These are phyloP conservation scores for Acanthornis magna DNA, from an alignment of 2,797 vertebrate genomes.

Conservation along the genomic window DNA sequence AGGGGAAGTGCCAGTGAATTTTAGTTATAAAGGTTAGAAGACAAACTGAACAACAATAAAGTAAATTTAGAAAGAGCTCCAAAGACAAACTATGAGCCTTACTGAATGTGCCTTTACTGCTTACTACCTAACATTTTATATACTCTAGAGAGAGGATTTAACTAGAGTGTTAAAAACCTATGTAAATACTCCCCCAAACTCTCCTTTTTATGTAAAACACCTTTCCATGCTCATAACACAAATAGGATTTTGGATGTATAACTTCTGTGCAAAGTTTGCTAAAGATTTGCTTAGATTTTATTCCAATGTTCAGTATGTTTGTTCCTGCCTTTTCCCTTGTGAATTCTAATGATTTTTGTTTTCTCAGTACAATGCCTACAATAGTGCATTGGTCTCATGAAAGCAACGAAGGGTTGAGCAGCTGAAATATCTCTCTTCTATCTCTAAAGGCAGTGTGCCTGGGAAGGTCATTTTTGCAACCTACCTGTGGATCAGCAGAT, in stretches of 20 bases:
- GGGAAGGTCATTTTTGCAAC: conserved; percentile 33
- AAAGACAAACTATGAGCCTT: neutral
- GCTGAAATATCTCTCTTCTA: neutral
- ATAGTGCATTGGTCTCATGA: neutral
- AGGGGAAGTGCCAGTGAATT: neutral
- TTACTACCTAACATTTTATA: conserved; percentile 7
- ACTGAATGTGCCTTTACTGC: conserved; percentile 23
- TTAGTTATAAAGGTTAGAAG: conserved; percentile 7
- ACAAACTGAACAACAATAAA: conserved; percentile 24
- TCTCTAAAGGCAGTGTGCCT: neutral
- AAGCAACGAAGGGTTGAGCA: neutral
- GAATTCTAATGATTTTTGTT: conserved; percentile 48
- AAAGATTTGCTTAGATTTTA: conserved; percentile 12
- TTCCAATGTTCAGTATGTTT: neutral
- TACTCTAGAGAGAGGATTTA: conserved; percentile 14
- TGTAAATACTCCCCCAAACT: conserved; percentile 22
- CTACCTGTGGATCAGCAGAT: conserved; percentile 56
- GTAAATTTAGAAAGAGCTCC: conserved; percentile 16
- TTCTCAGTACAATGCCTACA: conserved; percentile 9
- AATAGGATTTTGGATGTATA: neutral
- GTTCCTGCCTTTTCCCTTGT: neutral
- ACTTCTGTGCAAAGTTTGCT: neutral
- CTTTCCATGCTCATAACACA: neutral
- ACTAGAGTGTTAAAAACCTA: conserved; percentile 5
- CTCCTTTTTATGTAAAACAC: neutral